These are phyloP conservation scores for Scaptomyza graminum DNA, from an alignment of 1,140 invertebrate genomes.

Conservation along the genomic window DNA sequence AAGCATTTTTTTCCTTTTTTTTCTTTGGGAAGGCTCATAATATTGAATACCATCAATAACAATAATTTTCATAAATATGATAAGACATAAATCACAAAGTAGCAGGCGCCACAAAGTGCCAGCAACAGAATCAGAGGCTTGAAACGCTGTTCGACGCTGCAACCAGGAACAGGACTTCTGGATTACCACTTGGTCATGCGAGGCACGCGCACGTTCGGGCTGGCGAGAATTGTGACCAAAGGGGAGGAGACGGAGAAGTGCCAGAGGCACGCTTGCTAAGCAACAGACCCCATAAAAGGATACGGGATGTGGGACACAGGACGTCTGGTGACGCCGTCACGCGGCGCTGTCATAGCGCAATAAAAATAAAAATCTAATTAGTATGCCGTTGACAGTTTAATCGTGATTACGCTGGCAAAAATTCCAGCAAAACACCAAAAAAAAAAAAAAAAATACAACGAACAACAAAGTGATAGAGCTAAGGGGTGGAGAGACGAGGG, in stretches of 20 bases:
- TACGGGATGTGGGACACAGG: neutral
- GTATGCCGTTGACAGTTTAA: slow-evolving; percentile 83
- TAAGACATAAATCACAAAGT: slow-evolving; percentile 80
- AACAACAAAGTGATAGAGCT: slow-evolving; percentile 6
- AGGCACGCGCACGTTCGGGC: slow-evolving; percentile 65
- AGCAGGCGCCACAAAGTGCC: slow-evolving; percentile 74
- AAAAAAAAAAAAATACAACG: slow-evolving; percentile 1
- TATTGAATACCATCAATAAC: slow-evolving; percentile 81
- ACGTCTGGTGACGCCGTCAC: slow-evolving; percentile 65
- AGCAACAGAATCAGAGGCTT: slow-evolving; percentile 12
- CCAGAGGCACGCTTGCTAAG: slow-evolving; percentile 14
- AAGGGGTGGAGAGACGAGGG: neutral
- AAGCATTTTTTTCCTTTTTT: slow-evolving; percentile 28
- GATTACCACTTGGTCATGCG: slow-evolving; percentile 64
- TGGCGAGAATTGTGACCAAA: slow-evolving; percentile 11
- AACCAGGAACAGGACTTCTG: slow-evolving; percentile 18
- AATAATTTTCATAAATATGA: slow-evolving; percentile 82
- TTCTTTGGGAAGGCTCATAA: slow-evolving; percentile 36
- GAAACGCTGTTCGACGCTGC: slow-evolving; percentile 14
- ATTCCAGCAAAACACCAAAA: slow-evolving; percentile 36
- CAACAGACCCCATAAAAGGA: slow-evolving; percentile 10
- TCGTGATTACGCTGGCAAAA: slow-evolving; percentile 83
- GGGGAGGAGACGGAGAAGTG: neutral
- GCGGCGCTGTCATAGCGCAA: slow-evolving; percentile 79
- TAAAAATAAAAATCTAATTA: slow-evolving; percentile 83